A percentile compares a stretch with the other conserved stretches of the same genome.
Evolutionary conservation across 2,888 invertebrate genomes (phyloP).

Genomic region (Lycophotia porphyrea): DNA sequence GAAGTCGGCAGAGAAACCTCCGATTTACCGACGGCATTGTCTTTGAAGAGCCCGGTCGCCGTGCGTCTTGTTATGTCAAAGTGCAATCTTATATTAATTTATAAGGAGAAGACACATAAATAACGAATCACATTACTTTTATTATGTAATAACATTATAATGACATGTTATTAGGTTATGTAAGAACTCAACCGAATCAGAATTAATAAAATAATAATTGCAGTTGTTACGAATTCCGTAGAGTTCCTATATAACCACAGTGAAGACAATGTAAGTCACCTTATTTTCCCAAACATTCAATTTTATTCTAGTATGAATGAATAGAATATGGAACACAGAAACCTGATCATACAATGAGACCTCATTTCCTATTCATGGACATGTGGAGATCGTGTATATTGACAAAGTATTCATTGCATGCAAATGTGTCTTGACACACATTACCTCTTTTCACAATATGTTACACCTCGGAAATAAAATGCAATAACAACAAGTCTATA

Average conservation of each 20-base stretch:
- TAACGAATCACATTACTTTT: constrained; percentile 62
- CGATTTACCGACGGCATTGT: too few species aligned
- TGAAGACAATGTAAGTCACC: constrained; percentile 20
- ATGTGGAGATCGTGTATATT: constrained; percentile 23
- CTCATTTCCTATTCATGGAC: constrained; percentile 21
- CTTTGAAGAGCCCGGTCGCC: too few species aligned
- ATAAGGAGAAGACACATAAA: constrained; percentile 4
- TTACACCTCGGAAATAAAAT: constrained; percentile 35
- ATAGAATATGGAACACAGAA: constrained; percentile 16
- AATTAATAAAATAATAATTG: constrained; percentile 33
- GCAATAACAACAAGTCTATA: constrained; percentile 49
- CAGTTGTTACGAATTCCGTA: constrained; percentile 6
- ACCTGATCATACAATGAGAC: constrained; percentile 17
- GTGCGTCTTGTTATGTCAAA: too few species aligned
- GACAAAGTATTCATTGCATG: constrained; percentile 17
- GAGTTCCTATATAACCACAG: constrained; percentile 31
- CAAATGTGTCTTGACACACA: constrained; percentile 16
- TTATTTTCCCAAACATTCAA: constrained; percentile 8
- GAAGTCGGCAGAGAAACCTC: too few species aligned
- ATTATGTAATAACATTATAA: constrained; percentile 62
- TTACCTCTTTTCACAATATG: not conserved
- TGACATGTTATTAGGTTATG: constrained; percentile 43
- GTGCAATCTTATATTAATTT: not conserved
- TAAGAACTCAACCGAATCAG: constrained; percentile 41
- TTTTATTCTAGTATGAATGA: not conserved